These are phyloP conservation scores for Tethya wilhelma DNA, from an alignment of 37 sponge, comb jelly and placozoan species.

Conservation along the genomic window DNA sequence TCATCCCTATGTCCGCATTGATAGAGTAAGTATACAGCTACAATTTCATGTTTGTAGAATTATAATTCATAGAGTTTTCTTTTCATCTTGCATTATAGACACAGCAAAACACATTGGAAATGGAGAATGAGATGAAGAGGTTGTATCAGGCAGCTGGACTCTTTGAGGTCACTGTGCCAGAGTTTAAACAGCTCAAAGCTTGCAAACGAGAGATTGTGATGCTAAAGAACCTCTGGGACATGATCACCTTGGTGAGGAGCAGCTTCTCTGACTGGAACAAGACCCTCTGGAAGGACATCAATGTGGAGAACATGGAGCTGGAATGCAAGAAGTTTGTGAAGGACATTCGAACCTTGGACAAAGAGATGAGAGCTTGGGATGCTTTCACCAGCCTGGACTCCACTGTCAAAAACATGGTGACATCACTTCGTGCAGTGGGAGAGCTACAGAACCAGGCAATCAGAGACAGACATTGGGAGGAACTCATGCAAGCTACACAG, in stretches of 20 bases:
- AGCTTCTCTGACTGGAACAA: conserved; percentile 95
- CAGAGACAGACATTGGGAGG: conserved; percentile 98
- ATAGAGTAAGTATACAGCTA: conserved; percentile 52
- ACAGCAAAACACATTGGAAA: conserved; percentile 3
- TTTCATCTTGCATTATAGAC: background rate
- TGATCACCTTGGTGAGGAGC: conserved; percentile 80
- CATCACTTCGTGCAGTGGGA: conserved; percentile 94
- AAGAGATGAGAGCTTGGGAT: conserved; percentile 99
- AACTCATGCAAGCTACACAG: conserved; percentile 98
- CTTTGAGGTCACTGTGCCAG: conserved; percentile 95
- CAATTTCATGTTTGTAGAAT: background rate
- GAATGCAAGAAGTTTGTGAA: conserved; percentile 99
- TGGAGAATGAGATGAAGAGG: conserved; percentile 84
- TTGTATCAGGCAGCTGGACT: conserved; percentile 82
- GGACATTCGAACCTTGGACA: conserved; percentile 93
- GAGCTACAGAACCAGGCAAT: conserved; percentile 99
- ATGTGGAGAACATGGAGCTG: conserved; percentile 98
- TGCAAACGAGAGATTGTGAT: conserved; percentile 82
- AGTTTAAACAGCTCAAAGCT: conserved; percentile 96
- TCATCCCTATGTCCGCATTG: conserved; percentile 79
- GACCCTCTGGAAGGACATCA: conserved; percentile 94
- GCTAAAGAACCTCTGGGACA: conserved; percentile 96
- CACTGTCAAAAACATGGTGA: conserved; percentile 99
- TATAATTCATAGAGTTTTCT: background rate
- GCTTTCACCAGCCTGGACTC: conserved; percentile 90